Evolutionary conservation across 1,140 invertebrate genomes (phyloP), one percentile per base, ranked within the genome.

Genomic region (Acromyrmex charruanus): DNA sequence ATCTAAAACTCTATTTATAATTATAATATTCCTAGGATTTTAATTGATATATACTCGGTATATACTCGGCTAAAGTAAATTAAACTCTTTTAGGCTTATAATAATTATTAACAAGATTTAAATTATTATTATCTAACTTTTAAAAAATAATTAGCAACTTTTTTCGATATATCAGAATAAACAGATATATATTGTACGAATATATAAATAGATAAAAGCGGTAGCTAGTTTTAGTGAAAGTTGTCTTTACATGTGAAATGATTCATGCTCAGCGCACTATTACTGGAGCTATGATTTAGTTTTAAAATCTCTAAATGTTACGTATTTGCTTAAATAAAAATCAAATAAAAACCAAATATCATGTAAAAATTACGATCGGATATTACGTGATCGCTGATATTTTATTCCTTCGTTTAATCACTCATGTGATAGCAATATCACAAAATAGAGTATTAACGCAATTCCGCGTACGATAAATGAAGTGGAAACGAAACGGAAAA

Each of bases 401-500:
- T 81, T 80, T 55, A 55, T 55, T 81, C 25, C 66, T 39, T 28
- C 18, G 5, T 51, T 44, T 31, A 79, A 49, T 3, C 63, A 58
- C 14, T 69, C 35, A 25, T 31, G 12, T 44, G 12, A 44, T 28
- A 39, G 31, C 12, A 79, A 21, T 68, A 55, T 6, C 51, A 31
- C 28, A 39, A 39, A 25, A 66, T n/a, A 53, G 10, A 35, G 16
- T 16, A 39, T 81, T 39, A 55, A 69, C 51, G 44, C 28, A 80
- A 80, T 53, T 16, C n/a, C 49, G 39, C 58, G 9, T 61, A 16
- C 44, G 59, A 1, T 66, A 53, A 80, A 80, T 69, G 14, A 39
- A 61, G 21, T 74, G 53, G 59, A 85, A 65, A 49, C 6, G n/a
- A 63, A 63, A 51, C 10, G 81, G 71, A 51, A 77, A 75, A 82